These are phyloP conservation scores for Apostichopus japonicus DNA, from an alignment of 35 echinoderm and acorn worm genomes.

Conservation along the genomic window DNA sequence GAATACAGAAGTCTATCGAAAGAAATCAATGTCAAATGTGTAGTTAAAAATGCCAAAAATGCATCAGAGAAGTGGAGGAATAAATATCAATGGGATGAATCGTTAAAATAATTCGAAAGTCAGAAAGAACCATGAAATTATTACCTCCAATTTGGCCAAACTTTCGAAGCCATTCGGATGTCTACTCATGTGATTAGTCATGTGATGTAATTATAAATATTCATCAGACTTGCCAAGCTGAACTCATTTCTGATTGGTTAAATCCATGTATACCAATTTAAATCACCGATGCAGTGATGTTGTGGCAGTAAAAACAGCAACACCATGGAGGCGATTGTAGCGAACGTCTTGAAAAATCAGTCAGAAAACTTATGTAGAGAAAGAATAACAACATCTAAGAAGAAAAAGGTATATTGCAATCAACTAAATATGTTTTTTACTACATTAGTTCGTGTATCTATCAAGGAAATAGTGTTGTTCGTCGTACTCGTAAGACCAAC, in stretches of 20 bases:
- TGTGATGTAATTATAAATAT: neutral
- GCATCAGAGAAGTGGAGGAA: too few relatives aligned
- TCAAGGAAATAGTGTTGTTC: too few relatives aligned
- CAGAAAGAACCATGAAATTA: too few relatives aligned
- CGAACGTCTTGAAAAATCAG: neutral
- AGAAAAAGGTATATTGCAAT: neutral
- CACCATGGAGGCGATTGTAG: conserved; percentile 24
- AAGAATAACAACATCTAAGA: neutral
- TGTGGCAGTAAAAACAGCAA: too few relatives aligned
- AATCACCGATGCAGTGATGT: neutral
- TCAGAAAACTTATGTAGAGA: conserved; percentile 11
- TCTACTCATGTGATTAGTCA: conserved; percentile 20
- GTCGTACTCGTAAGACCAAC: too few relatives aligned
- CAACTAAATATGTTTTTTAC: too few relatives aligned
- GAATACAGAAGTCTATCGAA: too few relatives aligned
- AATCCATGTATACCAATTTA: neutral
- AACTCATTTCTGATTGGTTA: conserved; percentile 2
- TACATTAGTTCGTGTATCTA: too few relatives aligned
- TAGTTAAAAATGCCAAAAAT: too few relatives aligned
- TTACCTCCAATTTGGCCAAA: conserved; percentile 23
- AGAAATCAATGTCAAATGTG: too few relatives aligned
- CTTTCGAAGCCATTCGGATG: conserved; percentile 19
- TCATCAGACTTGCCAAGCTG: neutral
- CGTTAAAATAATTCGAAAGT: too few relatives aligned
- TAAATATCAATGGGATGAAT: too few relatives aligned